phyloP scores from a whole-genome alignment of 2,113 vertebrate genomes.

The Alligator mississippiensis region DNA sequence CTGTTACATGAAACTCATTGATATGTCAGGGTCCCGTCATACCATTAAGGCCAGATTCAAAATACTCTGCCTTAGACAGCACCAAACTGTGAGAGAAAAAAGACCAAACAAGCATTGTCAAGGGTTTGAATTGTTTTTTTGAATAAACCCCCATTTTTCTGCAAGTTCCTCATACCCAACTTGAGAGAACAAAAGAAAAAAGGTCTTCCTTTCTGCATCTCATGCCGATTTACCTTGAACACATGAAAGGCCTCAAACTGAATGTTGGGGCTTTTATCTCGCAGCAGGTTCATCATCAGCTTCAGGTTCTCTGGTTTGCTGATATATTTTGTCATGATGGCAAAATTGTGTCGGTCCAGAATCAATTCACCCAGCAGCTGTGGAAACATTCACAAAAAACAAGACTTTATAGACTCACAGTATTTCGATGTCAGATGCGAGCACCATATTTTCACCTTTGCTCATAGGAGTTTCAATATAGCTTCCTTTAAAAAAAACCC shows the following conservation, averaged over 20 bases:
- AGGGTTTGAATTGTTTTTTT: not conserved
- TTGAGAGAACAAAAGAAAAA: not conserved
- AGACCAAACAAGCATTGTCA: not conserved
- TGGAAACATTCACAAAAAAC: not conserved
- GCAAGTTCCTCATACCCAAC: not conserved
- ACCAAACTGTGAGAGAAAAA: not conserved
- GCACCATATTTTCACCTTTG: not conserved
- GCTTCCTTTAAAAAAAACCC: not conserved
- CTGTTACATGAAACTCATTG: not conserved
- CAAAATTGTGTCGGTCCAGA: slow-evolving; percentile 95
- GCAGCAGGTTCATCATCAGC: slow-evolving; percentile 96
- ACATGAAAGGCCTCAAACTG: slow-evolving; percentile 99
- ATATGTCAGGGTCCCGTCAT: not conserved
- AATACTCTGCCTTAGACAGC: not conserved
- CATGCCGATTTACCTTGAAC: slow-evolving; percentile 88
- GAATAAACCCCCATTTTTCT: not conserved
- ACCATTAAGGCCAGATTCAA: not conserved
- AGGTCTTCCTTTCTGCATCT: not conserved
- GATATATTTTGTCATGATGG: slow-evolving; percentile 97
- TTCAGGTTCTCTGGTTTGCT: slow-evolving; percentile 98
- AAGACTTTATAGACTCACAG: not conserved
- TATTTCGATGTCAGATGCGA: not conserved
- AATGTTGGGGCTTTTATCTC: slow-evolving; percentile 97
- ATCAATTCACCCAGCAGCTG: slow-evolving; percentile 95
- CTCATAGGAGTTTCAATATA: not conserved